Evolutionary conservation across 2,888 invertebrate species (phyloP).

Genomic region (Atrina japonica): DNA sequence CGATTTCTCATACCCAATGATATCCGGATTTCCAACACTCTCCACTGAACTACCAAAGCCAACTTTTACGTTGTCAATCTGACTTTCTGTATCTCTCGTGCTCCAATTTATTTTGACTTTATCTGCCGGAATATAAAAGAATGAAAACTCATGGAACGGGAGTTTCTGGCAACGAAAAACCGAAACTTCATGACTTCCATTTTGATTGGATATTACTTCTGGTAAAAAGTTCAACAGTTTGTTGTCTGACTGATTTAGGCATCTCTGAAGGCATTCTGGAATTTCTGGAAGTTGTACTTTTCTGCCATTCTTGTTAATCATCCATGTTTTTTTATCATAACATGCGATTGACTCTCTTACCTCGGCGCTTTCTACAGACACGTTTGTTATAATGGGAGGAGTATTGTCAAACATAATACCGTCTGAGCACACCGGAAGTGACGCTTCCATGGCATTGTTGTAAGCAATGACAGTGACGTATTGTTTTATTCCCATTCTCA

Average conservation of each 20-base stretch:
- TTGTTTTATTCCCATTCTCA: neutral
- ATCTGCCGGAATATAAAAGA: conserved; percentile 23
- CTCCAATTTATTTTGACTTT: conserved; percentile 49
- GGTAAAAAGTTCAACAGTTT: neutral
- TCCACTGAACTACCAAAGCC: conserved; percentile 48
- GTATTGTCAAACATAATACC: conserved; percentile 57
- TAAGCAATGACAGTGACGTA: conserved; percentile 53
- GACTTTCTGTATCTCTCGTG: conserved; percentile 42
- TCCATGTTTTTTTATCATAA: conserved; percentile 31
- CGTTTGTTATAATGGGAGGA: conserved; percentile 42
- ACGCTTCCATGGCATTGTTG: conserved; percentile 62
- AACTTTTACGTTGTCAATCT: conserved; percentile 49
- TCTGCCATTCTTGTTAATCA: conserved; percentile 38
- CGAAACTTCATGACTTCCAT: neutral
- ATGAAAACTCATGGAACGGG: neutral
- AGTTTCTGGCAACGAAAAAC: neutral
- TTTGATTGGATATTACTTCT: neutral
- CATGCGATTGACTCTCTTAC: conserved; percentile 45
- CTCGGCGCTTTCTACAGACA: conserved; percentile 39
- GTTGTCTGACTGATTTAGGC: neutral
- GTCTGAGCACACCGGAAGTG: conserved; percentile 60
- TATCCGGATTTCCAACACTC: conserved; percentile 37
- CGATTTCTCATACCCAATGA: conserved; percentile 25
- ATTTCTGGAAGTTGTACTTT: conserved; percentile 2
- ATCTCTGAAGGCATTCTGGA: neutral